Percentiles rank a stretch among this genome's conserved stretches.
Evolutionary conservation across 2,888 invertebrate species (phyloP).

Genomic region (Nebria salina): DNA sequence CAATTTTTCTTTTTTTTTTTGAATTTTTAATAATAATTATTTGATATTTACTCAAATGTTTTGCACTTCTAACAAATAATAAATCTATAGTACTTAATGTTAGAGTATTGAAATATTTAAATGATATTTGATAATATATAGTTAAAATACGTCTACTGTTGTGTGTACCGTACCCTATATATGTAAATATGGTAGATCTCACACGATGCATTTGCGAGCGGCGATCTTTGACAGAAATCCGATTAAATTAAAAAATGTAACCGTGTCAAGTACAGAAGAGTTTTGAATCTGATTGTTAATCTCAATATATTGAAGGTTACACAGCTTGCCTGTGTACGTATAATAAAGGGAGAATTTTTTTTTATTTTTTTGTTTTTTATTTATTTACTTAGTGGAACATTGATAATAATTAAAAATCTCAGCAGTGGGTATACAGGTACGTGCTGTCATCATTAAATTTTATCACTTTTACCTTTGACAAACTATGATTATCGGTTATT

Average conservation of each 20-base stretch:
- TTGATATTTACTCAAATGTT: no score
- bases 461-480: constrained; percentile 4
- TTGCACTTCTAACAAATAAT: no score
- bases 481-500: background rate
- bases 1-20: background rate
- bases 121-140: background rate
- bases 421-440: background rate
- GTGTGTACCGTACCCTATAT: background rate
- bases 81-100: no score
- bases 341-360: constrained; percentile 29
- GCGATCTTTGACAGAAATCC: constrained; percentile 43
- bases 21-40: background rate
- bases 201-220: constrained; percentile 28
- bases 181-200: constrained; percentile 28
- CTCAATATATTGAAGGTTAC: constrained; percentile 29
- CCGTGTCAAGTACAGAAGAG: constrained; percentile 41
- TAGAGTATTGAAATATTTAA: no score
- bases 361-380: constrained; percentile 14
- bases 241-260: constrained; percentile 45
- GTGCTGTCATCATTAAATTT: constrained; percentile 7
- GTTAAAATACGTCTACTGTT: background rate
- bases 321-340: background rate
- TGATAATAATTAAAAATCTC: constrained; percentile 10
- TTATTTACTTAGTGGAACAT: constrained; percentile 11
- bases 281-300: constrained; percentile 43